Percentiles rank a stretch among this genome's conserved stretches.
Evolutionary conservation across 37 sponge, comb jelly and placozoan species (phyloP).

Genomic region (Eunapius fragilis): DNA sequence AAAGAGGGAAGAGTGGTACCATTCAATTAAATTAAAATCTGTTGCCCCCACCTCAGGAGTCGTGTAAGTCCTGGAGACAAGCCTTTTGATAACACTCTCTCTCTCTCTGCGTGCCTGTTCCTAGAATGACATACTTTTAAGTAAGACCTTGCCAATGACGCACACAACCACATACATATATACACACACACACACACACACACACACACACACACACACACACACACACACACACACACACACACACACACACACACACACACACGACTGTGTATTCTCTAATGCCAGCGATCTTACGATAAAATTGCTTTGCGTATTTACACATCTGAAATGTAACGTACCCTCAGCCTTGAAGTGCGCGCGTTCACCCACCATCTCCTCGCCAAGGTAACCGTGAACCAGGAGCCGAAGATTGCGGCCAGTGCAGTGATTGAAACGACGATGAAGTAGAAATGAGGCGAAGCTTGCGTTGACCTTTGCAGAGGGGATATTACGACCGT

Average conservation of each 20-base stretch:
- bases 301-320: background rate
- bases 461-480: background rate
- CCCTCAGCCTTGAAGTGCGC: background rate
- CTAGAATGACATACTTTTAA: background rate
- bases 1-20: too few species aligned
- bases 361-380: background rate
- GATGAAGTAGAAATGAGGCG: slow-evolving; percentile 78
- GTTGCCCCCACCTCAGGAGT: background rate
- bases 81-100: background rate
- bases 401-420: slow-evolving; percentile 50
- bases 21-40: too few species aligned
- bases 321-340: background rate
- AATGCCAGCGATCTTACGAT: too few species aligned
- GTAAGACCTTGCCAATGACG: background rate
- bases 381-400: slow-evolving; percentile 68
- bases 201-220: slow-evolving; percentile 6
- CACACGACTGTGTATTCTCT: too few species aligned
- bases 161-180: too few species aligned
- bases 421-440: slow-evolving; percentile 78
- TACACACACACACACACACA: background rate
- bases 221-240: slow-evolving; percentile 4
- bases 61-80: background rate
- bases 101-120: background rate
- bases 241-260: too few species aligned
- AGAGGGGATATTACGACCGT: background rate